These are phyloP conservation scores for Gryon sp. DNA, from an alignment of 1,140 invertebrate genomes.

Conservation along the genomic window DNA sequence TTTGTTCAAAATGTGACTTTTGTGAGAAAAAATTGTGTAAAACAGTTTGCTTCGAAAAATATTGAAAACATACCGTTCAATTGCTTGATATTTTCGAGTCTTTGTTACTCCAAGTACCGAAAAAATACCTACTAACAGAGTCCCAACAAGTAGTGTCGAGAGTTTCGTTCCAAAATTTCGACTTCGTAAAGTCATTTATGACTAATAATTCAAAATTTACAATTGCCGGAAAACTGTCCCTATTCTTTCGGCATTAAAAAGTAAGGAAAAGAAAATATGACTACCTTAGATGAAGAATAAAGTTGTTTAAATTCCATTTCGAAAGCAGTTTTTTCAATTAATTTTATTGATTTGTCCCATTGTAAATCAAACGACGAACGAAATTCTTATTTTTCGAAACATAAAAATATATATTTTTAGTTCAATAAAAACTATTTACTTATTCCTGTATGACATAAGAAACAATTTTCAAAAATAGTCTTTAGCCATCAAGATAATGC, in stretches of 20 bases:
- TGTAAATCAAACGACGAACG: neutral
- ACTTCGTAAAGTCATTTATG: conserved; percentile 18
- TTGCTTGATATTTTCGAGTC: neutral
- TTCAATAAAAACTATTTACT: too few species aligned
- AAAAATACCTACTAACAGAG: conserved; percentile 20
- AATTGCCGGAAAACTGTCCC: neutral
- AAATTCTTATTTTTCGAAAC: too few species aligned
- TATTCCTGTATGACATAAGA: too few species aligned
- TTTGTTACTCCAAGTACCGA: conserved; percentile 14
- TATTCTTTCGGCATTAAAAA: conserved; percentile 12
- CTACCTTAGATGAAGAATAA: neutral
- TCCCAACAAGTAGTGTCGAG: neutral
- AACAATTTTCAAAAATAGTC: too few species aligned
- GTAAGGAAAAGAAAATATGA: conserved; percentile 3
- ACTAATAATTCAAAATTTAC: conserved; percentile 37
- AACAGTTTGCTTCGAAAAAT: conserved; percentile 1
- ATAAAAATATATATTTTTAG: too few species aligned
- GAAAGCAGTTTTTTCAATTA: conserved; percentile 10
- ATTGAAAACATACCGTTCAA: conserved; percentile 6
- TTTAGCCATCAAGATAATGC: too few species aligned
- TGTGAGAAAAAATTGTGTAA: conserved; percentile 7
- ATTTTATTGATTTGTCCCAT: neutral
- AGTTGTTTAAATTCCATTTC: conserved; percentile 18
- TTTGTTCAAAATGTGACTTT: too few species aligned
- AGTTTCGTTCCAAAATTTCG: conserved; percentile 7